These are phyloP conservation scores for Margaritifera margaritifera DNA, from an alignment of 2,888 invertebrate species.

Conservation along the genomic window DNA sequence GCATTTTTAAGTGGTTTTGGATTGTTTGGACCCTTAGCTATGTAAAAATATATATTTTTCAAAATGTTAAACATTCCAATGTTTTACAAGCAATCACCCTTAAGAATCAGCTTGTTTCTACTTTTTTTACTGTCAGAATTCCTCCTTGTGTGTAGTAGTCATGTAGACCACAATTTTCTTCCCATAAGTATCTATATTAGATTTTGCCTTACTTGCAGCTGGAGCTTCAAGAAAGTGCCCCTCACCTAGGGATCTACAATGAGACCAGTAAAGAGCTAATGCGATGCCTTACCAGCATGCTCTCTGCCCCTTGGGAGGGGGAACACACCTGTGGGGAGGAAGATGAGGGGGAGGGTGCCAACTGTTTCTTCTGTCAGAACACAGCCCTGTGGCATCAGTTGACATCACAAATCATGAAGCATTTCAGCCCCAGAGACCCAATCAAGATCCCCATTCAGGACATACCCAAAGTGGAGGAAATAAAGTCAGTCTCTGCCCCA, in stretches of 20 bases:
- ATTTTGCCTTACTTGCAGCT: slow-evolving; percentile 75
- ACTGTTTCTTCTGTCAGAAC: slow-evolving; percentile 91
- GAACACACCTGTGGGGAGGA: slow-evolving; percentile 75
- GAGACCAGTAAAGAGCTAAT: slow-evolving; percentile 81
- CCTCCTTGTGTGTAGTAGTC: too few species aligned
- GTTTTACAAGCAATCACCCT: too few species aligned
- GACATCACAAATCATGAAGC: slow-evolving; percentile 60
- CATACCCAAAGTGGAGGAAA: slow-evolving; percentile 70
- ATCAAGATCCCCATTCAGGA: slow-evolving; percentile 68
- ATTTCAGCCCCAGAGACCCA: slow-evolving; percentile 66
- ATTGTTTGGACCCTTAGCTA: too few species aligned
- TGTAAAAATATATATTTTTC: too few species aligned
- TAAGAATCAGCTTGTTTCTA: too few species aligned
- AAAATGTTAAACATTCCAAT: too few species aligned
- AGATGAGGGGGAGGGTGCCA: slow-evolving; percentile 75
- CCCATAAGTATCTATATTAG: too few species aligned
- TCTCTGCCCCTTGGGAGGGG: slow-evolving; percentile 83
- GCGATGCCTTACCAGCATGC: slow-evolving; percentile 83
- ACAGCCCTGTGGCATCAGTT: slow-evolving; percentile 94
- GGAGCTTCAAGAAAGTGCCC: slow-evolving; percentile 89
- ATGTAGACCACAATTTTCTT: too few species aligned
- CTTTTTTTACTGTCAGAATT: too few species aligned
- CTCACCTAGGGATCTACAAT: slow-evolving; percentile 85
- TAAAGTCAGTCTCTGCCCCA: slow-evolving; percentile 31
- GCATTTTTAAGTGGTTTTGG: too few species aligned